Percentiles rank a stretch among this genome's conserved stretches.
Conservation (phyloP, 2,888 invertebrate genomes). For the Protophormia terraenovae region DNA sequence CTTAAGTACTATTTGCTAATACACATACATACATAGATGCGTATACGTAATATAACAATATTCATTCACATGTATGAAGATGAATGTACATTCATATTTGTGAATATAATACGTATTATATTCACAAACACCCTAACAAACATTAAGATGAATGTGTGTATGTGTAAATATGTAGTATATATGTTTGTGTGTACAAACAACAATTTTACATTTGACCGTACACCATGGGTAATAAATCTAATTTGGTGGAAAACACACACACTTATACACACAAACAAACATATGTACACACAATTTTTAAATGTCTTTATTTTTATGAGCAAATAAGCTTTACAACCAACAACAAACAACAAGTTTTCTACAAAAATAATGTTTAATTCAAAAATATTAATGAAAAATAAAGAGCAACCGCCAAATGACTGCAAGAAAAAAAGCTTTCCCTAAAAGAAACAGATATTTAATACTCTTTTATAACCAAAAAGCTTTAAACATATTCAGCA, state of each 20-base stretch:
- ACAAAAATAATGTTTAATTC: neutral
- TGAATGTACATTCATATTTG: no score
- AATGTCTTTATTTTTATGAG: conserved; percentile 51
- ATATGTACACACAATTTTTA: conserved; percentile 7
- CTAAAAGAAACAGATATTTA: neutral
- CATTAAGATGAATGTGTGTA: neutral
- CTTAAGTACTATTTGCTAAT: no score
- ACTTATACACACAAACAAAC: conserved; percentile 5
- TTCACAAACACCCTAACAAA: neutral
- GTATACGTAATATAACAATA: no score
- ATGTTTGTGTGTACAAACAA: neutral
- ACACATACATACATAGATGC: neutral
- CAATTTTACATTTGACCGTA: conserved; percentile 48
- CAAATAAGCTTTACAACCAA: conserved; percentile 38
- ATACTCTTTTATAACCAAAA: conserved; percentile 4
- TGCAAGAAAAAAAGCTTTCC: neutral
- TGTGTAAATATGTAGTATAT: neutral
- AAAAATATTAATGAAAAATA: conserved; percentile 39
- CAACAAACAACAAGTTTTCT: conserved; percentile 23
- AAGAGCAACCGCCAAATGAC: neutral
- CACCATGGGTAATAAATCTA: conserved; percentile 56
- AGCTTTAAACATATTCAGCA: conserved; percentile 63
- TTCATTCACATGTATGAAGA: no score
- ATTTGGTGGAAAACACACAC: conserved; percentile 54
- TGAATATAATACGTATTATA: no score